phyloP scores from a whole-genome alignment of 64 coral and sea anemone genomes.

The Exaiptasia diaphana region DNA sequence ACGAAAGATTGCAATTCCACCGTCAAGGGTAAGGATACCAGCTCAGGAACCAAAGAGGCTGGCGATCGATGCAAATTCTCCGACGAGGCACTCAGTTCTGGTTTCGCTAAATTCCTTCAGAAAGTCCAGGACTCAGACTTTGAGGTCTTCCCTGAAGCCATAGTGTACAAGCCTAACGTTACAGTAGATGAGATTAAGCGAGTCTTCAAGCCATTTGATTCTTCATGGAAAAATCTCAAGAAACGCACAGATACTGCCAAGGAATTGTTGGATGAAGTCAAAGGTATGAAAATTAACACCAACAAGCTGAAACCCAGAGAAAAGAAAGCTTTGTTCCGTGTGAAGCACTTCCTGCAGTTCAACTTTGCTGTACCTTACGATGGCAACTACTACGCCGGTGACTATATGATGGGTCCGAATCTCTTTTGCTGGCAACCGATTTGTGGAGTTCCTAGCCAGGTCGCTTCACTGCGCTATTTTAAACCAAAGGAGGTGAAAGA shows the following conservation, averaged over 20 bases:
- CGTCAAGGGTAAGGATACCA: background rate
- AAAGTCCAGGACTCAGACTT: conserved; percentile 65
- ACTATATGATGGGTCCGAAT: conserved; percentile 77
- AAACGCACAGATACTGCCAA: conserved; percentile 51
- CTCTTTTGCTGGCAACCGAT: conserved; percentile 67
- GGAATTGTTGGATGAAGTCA: conserved; percentile 34
- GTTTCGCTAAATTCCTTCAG: conserved; percentile 50
- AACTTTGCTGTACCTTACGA: conserved; percentile 68
- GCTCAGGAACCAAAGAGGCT: background rate
- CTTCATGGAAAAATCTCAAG: conserved; percentile 55
- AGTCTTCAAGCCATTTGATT: conserved; percentile 70
- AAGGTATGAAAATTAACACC: conserved; percentile 12
- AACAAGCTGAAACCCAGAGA: conserved; percentile 70
- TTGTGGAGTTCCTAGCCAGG: background rate
- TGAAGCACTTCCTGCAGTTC: conserved; percentile 73
- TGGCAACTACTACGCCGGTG: conserved; percentile 76
- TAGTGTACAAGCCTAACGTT: conserved; percentile 13
- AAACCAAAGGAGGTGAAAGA: background rate
- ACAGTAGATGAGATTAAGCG: background rate
- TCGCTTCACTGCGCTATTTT: conserved; percentile 1
- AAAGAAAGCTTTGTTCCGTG: conserved; percentile 78
- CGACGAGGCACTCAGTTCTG: conserved; percentile 46
- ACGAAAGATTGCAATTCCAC: background rate
- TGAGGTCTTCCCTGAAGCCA: conserved; percentile 25
- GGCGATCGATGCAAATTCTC: conserved; percentile 42